phyloP scores from a whole-genome alignment of 1,140 invertebrate species.

The Platorchestia sp. region DNA sequence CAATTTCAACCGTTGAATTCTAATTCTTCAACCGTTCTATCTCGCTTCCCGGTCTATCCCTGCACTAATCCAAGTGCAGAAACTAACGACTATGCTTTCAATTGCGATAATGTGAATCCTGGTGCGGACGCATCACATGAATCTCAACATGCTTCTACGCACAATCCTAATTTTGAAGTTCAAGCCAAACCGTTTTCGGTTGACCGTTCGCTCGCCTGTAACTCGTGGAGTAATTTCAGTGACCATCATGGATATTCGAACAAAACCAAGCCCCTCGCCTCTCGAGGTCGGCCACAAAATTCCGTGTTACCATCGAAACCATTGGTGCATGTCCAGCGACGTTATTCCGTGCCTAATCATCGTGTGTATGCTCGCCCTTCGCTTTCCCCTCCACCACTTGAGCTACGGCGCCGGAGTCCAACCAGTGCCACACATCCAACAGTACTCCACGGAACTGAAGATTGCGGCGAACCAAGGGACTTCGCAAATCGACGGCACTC shows the following conservation, averaged over 20 bases:
- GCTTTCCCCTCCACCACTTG: not conserved
- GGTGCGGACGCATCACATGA: not conserved
- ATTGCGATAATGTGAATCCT: not conserved
- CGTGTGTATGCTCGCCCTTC: not conserved
- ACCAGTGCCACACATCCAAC: not conserved
- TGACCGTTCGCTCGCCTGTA: not conserved
- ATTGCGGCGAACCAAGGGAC: not conserved
- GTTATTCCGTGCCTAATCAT: constrained; percentile 22
- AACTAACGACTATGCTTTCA: not conserved
- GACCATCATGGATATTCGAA: not conserved
- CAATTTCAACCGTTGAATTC: not conserved
- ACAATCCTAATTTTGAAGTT: not conserved
- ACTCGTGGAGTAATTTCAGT: not conserved
- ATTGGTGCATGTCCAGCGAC: not conserved
- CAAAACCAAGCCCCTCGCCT: not conserved
- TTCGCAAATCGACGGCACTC: not conserved
- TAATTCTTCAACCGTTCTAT: not conserved
- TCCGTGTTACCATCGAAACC: not conserved
- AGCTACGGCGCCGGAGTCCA: not conserved
- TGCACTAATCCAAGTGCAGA: not conserved
- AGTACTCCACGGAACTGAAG: not conserved
- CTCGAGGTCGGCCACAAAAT: not conserved
- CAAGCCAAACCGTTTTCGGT: not conserved
- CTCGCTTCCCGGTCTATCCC: not conserved
- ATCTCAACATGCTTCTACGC: not conserved